Evolutionary conservation across 2,888 invertebrate genomes (phyloP).

Genomic region (Lypha dubia): DNA sequence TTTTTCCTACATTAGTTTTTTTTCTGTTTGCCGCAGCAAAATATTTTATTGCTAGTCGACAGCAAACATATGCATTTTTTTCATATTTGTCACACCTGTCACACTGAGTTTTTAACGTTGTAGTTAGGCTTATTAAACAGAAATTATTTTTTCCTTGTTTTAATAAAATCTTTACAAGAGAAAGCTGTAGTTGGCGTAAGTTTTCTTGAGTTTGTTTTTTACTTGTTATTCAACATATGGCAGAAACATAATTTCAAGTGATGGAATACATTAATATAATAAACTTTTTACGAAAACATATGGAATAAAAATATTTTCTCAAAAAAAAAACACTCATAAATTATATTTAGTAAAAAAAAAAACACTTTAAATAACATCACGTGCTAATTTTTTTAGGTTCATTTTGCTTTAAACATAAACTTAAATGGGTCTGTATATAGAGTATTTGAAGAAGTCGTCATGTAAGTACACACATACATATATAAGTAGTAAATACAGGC

Average conservation of each 20-base stretch:
- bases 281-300: slow-evolving; percentile 57
- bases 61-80: too few relatives aligned
- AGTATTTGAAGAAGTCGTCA: slow-evolving; percentile 6
- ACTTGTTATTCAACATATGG: slow-evolving; percentile 48
- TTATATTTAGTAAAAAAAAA: slow-evolving; percentile 42
- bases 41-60: too few relatives aligned
- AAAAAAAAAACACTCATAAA: slow-evolving; percentile 33
- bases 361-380: slow-evolving; percentile 64
- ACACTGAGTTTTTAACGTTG: not conserved
- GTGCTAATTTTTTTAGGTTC: slow-evolving; percentile 56
- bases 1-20: too few relatives aligned
- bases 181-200: slow-evolving; percentile 28
- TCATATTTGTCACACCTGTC: too few relatives aligned
- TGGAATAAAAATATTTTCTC: slow-evolving; percentile 10
- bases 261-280: slow-evolving; percentile 49
- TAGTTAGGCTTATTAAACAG: not conserved
- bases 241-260: slow-evolving; percentile 31
- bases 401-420: slow-evolving; percentile 46
- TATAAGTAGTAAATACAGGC: too few relatives aligned
- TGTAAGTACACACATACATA: not conserved
- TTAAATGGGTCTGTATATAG: slow-evolving; percentile 2
- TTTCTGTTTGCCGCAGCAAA: too few relatives aligned
- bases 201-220: slow-evolving; percentile 17
- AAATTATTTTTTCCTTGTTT: slow-evolving; percentile 1
- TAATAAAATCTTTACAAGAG: slow-evolving; percentile 18